These are phyloP conservation scores for Mythimna vitellina DNA, from an alignment of 2,888 invertebrate genomes.

Conservation along the genomic window DNA sequence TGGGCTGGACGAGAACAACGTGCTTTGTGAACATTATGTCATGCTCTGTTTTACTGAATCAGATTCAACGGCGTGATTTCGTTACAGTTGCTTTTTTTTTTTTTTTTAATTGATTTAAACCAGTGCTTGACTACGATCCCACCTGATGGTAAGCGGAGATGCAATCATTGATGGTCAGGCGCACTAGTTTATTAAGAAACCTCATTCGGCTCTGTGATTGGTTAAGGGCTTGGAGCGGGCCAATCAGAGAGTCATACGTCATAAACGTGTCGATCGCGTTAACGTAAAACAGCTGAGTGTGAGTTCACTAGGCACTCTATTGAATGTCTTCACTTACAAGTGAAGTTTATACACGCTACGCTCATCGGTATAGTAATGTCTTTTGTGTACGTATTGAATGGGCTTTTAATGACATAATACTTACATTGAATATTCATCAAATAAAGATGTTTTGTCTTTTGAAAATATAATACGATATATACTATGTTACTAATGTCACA, in stretches of 20 bases:
- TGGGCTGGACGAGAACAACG: conserved; percentile 46
- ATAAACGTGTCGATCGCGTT: too few species aligned
- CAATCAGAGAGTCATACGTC: too few species aligned
- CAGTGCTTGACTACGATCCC: too few species aligned
- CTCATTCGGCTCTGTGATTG: too few species aligned
- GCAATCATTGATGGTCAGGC: too few species aligned
- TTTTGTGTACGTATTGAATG: conserved; percentile 36
- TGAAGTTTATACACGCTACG: not conserved
- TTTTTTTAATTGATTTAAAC: too few species aligned
- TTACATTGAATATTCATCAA: conserved; percentile 29
- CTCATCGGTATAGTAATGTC: not conserved
- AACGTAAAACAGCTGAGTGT: too few species aligned
- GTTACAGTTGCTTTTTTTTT: too few species aligned
- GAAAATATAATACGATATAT: not conserved
- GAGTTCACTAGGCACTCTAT: not conserved
- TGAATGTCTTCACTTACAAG: conserved; percentile 34
- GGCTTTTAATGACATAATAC: conserved; percentile 23
- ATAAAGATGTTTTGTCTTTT: conserved; percentile 4
- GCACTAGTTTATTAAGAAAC: too few species aligned
- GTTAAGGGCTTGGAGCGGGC: too few species aligned
- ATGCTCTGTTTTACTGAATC: conserved; percentile 46
- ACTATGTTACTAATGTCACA: not conserved
- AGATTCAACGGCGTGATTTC: conserved; percentile 24
- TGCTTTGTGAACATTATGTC: conserved; percentile 62
- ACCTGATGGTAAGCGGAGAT: too few species aligned